Conservation (phyloP, 2,888 invertebrate species). For the Liodrosophila aerea region DNA sequence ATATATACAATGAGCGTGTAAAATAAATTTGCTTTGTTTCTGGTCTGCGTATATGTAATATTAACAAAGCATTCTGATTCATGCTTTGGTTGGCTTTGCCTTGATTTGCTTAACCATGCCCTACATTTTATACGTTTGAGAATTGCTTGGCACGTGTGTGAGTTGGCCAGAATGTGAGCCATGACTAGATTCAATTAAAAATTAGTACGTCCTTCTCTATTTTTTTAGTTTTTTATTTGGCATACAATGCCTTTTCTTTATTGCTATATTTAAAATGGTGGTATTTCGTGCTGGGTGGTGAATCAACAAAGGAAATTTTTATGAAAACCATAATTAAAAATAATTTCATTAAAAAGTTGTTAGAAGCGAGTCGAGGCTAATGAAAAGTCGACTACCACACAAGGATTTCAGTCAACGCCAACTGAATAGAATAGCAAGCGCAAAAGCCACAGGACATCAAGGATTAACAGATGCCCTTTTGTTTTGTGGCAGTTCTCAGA, state of each 20-base stretch:
- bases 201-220: neutral
- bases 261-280: conserved; percentile 29
- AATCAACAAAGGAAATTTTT: conserved; percentile 58
- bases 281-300: conserved; percentile 12
- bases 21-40: conserved; percentile 36
- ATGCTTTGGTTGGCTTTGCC: conserved; percentile 3
- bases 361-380: conserved; percentile 27
- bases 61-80: conserved; percentile 23
- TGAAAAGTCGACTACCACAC: conserved; percentile 32
- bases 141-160: conserved; percentile 6
- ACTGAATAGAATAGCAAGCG: conserved; percentile 39
- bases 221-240: conserved; percentile 15
- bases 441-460: conserved; percentile 69
- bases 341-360: conserved; percentile 65
- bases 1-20: conserved; percentile 21
- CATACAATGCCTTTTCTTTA: conserved; percentile 25
- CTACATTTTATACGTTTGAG: conserved; percentile 12
- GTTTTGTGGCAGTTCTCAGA: conserved; percentile 42
- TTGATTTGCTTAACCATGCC: neutral
- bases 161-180: neutral
- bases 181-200: no score
- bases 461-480: conserved; percentile 65
- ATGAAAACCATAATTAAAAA: conserved; percentile 71
- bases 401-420: conserved; percentile 44
- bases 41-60: conserved; percentile 30